Evolutionary conservation across 1,140 invertebrate species (phyloP).

Genomic region (Camponotus floridanus): DNA sequence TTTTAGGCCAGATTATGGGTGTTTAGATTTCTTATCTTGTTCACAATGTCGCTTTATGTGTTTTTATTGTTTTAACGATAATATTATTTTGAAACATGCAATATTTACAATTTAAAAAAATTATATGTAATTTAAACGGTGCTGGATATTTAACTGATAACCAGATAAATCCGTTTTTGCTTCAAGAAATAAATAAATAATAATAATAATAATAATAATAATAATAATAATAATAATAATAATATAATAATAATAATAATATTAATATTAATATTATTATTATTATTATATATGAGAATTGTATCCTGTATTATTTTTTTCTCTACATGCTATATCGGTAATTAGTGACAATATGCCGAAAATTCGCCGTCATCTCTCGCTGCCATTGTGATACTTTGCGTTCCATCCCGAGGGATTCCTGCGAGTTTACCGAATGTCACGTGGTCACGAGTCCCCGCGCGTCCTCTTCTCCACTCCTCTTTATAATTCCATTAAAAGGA

Average conservation of each 20-base stretch:
- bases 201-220: no score
- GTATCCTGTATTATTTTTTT: neutral
- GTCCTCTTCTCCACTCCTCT: conserved; percentile 64
- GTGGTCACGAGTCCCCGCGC: conserved; percentile 56
- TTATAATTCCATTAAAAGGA: conserved; percentile 79
- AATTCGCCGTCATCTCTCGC: conserved; percentile 32
- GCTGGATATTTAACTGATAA: neutral
- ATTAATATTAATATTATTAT: no score
- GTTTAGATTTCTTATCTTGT: neutral
- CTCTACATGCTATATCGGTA: neutral
- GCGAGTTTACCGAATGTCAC: conserved; percentile 70
- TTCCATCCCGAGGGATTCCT: conserved; percentile 45
- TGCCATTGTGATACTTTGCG: conserved; percentile 20
- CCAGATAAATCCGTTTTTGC: neutral
- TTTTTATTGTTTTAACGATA: neutral
- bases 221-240: no score
- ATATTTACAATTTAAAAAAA: neutral
- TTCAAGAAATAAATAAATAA: neutral
- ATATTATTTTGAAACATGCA: neutral
- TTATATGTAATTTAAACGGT: neutral
- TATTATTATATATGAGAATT: neutral
- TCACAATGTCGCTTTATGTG: neutral
- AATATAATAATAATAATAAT: no score
- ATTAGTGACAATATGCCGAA: conserved; percentile 43
- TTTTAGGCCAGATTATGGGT: neutral